Conservation (phyloP, 2,888 invertebrate species). For the Macrophya annulata region DNA sequence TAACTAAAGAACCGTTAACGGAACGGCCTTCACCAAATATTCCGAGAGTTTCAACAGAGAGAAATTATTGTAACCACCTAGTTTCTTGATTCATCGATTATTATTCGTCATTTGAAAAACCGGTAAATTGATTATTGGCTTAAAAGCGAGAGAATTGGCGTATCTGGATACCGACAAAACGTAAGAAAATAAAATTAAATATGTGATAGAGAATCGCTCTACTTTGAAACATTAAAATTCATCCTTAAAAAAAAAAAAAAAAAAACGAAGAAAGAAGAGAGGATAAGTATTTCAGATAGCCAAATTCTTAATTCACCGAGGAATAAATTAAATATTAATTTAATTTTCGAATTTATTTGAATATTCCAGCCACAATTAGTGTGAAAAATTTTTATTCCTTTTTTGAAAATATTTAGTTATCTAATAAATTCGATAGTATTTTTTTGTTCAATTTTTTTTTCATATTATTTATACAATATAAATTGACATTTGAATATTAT, state of each 20-base stretch:
- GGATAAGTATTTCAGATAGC: too few species aligned
- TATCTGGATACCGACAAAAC: background rate
- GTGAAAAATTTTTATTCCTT: background rate
- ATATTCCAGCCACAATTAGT: too few species aligned
- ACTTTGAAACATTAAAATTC: background rate
- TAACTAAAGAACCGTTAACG: conserved; percentile 26
- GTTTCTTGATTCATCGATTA: conserved; percentile 37
- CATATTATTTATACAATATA: background rate
- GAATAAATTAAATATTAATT: too few species aligned
- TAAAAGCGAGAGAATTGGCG: background rate
- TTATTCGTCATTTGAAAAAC: conserved; percentile 3
- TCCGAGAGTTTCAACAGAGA: conserved; percentile 24
- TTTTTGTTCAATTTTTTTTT: background rate
- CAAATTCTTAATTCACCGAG: too few species aligned
- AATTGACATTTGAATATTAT: background rate
- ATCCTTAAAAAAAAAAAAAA: background rate
- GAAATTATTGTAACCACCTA: conserved; percentile 11
- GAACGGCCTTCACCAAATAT: conserved; percentile 40
- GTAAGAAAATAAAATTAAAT: background rate
- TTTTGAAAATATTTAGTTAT: background rate
- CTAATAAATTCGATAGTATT: background rate
- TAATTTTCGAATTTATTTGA: background rate
- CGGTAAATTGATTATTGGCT: background rate
- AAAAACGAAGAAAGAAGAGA: too few species aligned
- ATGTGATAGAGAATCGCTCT: background rate